Conservation (phyloP, 2,888 invertebrate genomes). For the Bellardia pandia region DNA sequence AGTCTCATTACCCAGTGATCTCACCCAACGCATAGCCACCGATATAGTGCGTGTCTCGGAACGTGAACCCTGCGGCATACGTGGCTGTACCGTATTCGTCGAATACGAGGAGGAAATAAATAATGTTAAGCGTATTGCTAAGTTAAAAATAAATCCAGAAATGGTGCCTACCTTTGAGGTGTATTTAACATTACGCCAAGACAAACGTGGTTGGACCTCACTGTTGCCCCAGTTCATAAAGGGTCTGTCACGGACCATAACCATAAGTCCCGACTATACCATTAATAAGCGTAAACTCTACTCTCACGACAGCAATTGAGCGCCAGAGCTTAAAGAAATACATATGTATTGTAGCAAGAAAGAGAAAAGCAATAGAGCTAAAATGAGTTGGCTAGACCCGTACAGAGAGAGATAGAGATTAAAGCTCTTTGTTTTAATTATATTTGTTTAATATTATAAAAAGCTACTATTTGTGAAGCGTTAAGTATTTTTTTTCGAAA, state of each 20-base stretch:
- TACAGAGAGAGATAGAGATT: slow-evolving; percentile 2
- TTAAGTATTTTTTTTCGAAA: slow-evolving; percentile 38
- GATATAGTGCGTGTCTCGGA: slow-evolving; percentile 93
- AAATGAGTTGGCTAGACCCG: neutral
- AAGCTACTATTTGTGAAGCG: slow-evolving; percentile 50
- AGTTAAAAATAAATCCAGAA: slow-evolving; percentile 93
- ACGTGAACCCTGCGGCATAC: slow-evolving; percentile 94
- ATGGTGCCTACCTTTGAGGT: slow-evolving; percentile 96
- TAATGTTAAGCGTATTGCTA: slow-evolving; percentile 88
- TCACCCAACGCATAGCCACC: slow-evolving; percentile 90
- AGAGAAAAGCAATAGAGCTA: slow-evolving; percentile 9
- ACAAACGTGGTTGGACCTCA: slow-evolving; percentile 93
- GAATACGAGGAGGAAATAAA: slow-evolving; percentile 90
- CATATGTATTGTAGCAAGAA: neutral
- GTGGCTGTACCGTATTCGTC: slow-evolving; percentile 93
- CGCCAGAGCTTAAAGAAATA: too few species aligned
- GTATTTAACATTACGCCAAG: slow-evolving; percentile 93
- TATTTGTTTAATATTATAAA: neutral
- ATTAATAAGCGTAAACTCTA: slow-evolving; percentile 96
- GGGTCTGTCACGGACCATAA: slow-evolving; percentile 94
- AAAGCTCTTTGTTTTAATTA: slow-evolving; percentile 14
- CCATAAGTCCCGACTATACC: slow-evolving; percentile 94
- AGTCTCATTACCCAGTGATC: slow-evolving; percentile 93
- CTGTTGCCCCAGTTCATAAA: slow-evolving; percentile 95
- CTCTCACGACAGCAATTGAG: slow-evolving; percentile 82